phyloP scores from a whole-genome alignment of 2,797 vertebrate genomes.

The Sternotherus odoratus region DNA sequence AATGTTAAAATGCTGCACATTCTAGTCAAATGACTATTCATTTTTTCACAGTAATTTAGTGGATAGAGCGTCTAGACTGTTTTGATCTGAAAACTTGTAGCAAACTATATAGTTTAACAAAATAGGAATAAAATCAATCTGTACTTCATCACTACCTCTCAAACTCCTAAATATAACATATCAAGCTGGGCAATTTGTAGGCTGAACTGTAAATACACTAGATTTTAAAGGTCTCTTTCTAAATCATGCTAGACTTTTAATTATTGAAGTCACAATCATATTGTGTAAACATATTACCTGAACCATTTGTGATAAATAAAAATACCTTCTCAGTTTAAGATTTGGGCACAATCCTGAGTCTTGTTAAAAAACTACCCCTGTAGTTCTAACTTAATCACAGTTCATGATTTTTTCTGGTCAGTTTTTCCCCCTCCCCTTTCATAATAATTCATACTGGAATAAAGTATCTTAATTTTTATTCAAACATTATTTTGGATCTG shows the following conservation, averaged over 20 bases:
- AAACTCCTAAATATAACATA: not conserved
- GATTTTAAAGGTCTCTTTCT: slow-evolving; percentile 4
- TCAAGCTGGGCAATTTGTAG: not conserved
- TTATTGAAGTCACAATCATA: not conserved
- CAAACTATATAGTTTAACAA: not conserved
- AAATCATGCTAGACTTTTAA: not conserved
- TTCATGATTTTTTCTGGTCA: not conserved
- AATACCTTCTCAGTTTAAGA: not conserved
- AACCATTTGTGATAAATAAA: not conserved
- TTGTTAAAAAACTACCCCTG: not conserved
- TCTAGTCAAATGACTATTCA: not conserved
- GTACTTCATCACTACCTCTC: not conserved
- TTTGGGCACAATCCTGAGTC: rapidly evolving
- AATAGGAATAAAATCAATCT: not conserved
- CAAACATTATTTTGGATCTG: not conserved
- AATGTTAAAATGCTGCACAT: slow-evolving; percentile 15
- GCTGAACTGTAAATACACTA: not conserved
- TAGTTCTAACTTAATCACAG: not conserved
- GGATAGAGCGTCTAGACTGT: not conserved
- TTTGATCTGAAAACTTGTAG: not conserved
- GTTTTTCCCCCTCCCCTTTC: not conserved
- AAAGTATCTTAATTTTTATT: not conserved
- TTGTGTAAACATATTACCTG: not conserved
- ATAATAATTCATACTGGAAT: not conserved
- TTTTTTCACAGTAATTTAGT: not conserved